Conservation (phyloP, 1,140 invertebrate species). For the Melitaea cinxia region DNA sequence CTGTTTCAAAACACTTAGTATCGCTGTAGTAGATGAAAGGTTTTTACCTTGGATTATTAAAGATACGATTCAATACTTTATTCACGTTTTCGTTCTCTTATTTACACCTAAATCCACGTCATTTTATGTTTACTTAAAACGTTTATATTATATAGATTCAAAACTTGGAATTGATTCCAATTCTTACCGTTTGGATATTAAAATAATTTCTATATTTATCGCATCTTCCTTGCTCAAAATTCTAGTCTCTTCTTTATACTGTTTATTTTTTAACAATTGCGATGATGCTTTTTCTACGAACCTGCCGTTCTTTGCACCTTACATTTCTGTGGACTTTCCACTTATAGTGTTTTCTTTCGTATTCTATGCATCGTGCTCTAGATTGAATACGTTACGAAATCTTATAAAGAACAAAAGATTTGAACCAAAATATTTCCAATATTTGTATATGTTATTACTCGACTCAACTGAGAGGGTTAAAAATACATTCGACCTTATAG, state of each 20-base stretch:
- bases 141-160: background rate
- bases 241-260: background rate
- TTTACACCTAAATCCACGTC: background rate
- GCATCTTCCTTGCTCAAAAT: background rate
- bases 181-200: background rate
- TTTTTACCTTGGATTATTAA: background rate
- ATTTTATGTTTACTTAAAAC: conserved; percentile 12
- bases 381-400: background rate
- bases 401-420: conserved; percentile 2
- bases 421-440: conserved; percentile 3
- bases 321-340: conserved; percentile 12
- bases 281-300: background rate
- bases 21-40: background rate
- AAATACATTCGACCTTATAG: conserved; percentile 1
- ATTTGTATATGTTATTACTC: background rate
- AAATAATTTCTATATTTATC: background rate
- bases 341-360: conserved; percentile 9
- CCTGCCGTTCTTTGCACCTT: background rate
- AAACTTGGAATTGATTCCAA: background rate
- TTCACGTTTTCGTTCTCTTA: conserved; percentile 11
- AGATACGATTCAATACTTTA: background rate
- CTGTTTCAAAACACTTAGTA: background rate
- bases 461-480: conserved; percentile 6
- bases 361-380: background rate
- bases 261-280: background rate